These are phyloP conservation scores for Pantelozetes paolii DNA, from an alignment of 2,888 invertebrate species.

Conservation along the genomic window DNA sequence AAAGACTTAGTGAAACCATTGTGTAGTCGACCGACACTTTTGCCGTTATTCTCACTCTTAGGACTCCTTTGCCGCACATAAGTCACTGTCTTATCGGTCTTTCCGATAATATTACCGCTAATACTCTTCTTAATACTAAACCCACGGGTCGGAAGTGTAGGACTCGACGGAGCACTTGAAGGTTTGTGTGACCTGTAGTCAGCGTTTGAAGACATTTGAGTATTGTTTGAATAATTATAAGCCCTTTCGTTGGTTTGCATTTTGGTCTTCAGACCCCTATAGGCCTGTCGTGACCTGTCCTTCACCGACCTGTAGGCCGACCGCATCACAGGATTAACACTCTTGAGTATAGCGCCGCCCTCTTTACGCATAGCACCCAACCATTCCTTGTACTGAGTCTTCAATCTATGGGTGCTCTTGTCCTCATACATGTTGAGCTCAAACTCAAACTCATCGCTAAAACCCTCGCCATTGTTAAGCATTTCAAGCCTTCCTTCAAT, in stretches of 20 bases:
- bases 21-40: background rate
- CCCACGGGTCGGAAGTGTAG: conserved; percentile 36
- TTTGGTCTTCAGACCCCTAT: conserved; percentile 69
- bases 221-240: conserved; percentile 34
- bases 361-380: conserved; percentile 68
- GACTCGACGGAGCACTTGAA: conserved; percentile 47
- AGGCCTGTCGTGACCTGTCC: conserved; percentile 65
- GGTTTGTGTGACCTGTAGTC: conserved; percentile 39
- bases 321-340: conserved; percentile 85
- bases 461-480: conserved; percentile 85
- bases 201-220: background rate
- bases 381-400: conserved; percentile 75
- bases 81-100: conserved; percentile 38
- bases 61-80: conserved; percentile 35
- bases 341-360: conserved; percentile 76
- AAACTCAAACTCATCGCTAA: conserved; percentile 90
- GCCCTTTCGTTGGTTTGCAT: conserved; percentile 50
- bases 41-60: background rate
- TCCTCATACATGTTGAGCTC: conserved; percentile 71
- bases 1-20: background rate
- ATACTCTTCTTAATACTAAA: conserved; percentile 39
- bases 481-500: conserved; percentile 88
- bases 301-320: conserved; percentile 90
- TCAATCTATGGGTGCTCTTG: conserved; percentile 56
- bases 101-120: conserved; percentile 38